Base-by-base conservation (phyloP, 2,113 vertebrate genomes). In the Tenrec ecaudatus region DNA sequence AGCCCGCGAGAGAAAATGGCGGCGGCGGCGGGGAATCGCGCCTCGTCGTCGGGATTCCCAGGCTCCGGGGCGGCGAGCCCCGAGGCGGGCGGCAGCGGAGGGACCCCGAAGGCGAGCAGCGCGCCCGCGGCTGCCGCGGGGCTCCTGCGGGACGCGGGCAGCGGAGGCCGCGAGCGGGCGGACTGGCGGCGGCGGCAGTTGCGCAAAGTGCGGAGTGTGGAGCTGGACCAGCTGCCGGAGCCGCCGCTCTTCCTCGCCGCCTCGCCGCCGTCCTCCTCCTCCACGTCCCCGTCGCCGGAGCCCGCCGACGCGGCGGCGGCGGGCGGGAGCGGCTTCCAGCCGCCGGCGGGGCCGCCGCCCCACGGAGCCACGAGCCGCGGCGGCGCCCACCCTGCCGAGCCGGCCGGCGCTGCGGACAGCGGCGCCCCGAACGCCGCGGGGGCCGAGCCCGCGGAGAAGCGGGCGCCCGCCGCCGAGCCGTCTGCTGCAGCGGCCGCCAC, bases 1-100 rank as follows among this genome's bases (percentile, higher is more conserved):
- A 97, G 98, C 97, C 98, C 98, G 97, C 98, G 96, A 98, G 97
- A 98, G 98, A 99, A 99, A 98, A 99, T 99, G 98, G 98, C 98
- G 98, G 98, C 98, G 98, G 98, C 98, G 98, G 98, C 98, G 97
- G 98, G 97, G 98, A 98, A 96, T 97, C 98, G 98, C 98, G 95
- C 97, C 96, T 98, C 98, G 97, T 98, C 98, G 97, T 98, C 96
- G 66, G 98, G 97, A 97, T 93, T 98, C 96, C 94, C 97, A 93
- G 96, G 96, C 89, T 64, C 96, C 53, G 96, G 79, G 92, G 95
- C 94, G 40, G 88, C 75, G 47, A 96, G 90, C 92, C 95, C 96
- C 53, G 96, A 93, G 69, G 94, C 71, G 20, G 92, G 96, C 87
- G 58, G 91, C 64, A 81, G 90, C 96, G 95, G 95, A 33, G 95